Percentiles rank a stretch among this genome's conserved stretches.
Conservation (phyloP, 2,888 invertebrate species). For the Merodon equestris region DNA sequence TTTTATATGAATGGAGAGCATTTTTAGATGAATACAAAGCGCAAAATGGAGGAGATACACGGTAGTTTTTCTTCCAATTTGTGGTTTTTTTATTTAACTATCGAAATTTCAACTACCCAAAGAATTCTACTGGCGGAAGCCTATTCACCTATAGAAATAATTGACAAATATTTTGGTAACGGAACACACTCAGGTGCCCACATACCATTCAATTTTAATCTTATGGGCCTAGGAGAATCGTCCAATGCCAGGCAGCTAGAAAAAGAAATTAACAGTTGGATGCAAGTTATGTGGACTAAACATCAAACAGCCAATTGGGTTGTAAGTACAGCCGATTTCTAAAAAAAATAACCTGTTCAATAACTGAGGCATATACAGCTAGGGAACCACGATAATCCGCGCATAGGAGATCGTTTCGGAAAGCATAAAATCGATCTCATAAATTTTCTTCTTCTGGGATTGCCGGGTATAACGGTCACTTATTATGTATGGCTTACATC, state of each 20-base stretch:
- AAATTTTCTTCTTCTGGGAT: conserved; percentile 84
- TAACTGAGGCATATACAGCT: conserved; percentile 76
- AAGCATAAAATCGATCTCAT: conserved; percentile 83
- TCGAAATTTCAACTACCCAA: neutral
- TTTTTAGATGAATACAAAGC: conserved; percentile 83
- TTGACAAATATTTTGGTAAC: neutral
- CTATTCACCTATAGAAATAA: conserved; percentile 76
- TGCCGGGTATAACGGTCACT: conserved; percentile 82
- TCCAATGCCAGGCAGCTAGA: conserved; percentile 79
- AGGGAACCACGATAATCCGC: conserved; percentile 82
- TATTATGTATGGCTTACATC: conserved; percentile 79
- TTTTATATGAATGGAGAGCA: conserved; percentile 78
- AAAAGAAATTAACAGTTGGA: conserved; percentile 80
- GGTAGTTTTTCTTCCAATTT: too few relatives aligned
- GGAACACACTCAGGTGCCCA: conserved; percentile 77
- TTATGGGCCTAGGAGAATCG: conserved; percentile 79
- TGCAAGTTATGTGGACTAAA: conserved; percentile 80
- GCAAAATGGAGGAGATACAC: conserved; percentile 76
- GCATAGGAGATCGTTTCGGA: conserved; percentile 83
- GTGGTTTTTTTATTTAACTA: too few relatives aligned
- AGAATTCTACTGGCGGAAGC: conserved; percentile 82
- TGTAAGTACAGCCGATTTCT: conserved; percentile 78
- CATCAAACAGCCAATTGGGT: conserved; percentile 82
- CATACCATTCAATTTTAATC: conserved; percentile 84
- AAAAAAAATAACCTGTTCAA: neutral